A percentile compares a stretch with the other conserved stretches of the same genome.
These are phyloP conservation scores for Cepaea nemoralis DNA, from an alignment of 1,140 invertebrate genomes.

Conservation along the genomic window DNA sequence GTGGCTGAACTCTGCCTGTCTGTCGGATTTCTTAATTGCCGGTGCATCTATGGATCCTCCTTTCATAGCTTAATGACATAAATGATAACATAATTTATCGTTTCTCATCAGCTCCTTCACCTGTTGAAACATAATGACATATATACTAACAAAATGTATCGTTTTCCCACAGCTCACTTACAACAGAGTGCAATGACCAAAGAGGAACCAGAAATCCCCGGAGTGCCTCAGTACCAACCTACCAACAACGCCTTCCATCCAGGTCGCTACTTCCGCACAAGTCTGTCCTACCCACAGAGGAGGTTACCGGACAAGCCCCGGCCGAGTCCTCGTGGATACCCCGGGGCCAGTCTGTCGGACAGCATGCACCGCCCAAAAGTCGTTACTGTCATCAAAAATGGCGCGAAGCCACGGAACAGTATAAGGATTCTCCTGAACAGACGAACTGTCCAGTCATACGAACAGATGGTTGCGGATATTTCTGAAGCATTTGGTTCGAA, in stretches of 20 bases:
- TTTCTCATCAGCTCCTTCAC: too few relatives aligned
- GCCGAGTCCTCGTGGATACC: slow-evolving; percentile 36
- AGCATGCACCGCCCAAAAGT: slow-evolving; percentile 64
- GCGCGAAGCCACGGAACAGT: slow-evolving; percentile 61
- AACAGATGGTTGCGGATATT: slow-evolving; percentile 70
- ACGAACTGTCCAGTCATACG: slow-evolving; percentile 69
- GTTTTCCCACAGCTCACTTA: slow-evolving; percentile 46
- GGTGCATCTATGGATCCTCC: too few relatives aligned
- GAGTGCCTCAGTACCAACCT: slow-evolving; percentile 47
- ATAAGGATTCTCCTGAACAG: slow-evolving; percentile 71
- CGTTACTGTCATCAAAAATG: slow-evolving; percentile 69
- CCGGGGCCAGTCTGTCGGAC: not conserved
- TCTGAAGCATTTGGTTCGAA: slow-evolving; percentile 71
- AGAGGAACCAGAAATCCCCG: slow-evolving; percentile 33
- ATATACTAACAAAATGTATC: too few relatives aligned
- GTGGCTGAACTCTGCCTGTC: too few relatives aligned
- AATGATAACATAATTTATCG: too few relatives aligned
- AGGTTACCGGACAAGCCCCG: slow-evolving; percentile 49
- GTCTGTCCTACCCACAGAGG: slow-evolving; percentile 40
- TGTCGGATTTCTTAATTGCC: too few relatives aligned
- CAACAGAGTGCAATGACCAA: slow-evolving; percentile 46
- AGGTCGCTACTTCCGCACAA: slow-evolving; percentile 55
- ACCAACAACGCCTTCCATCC: slow-evolving; percentile 62
- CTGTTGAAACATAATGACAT: too few relatives aligned
- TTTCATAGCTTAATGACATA: too few relatives aligned